Percentiles rank a stretch among this genome's conserved stretches.
These are phyloP conservation scores for Strix aluco DNA, from an alignment of 2,113 vertebrate species.

Conservation along the genomic window DNA sequence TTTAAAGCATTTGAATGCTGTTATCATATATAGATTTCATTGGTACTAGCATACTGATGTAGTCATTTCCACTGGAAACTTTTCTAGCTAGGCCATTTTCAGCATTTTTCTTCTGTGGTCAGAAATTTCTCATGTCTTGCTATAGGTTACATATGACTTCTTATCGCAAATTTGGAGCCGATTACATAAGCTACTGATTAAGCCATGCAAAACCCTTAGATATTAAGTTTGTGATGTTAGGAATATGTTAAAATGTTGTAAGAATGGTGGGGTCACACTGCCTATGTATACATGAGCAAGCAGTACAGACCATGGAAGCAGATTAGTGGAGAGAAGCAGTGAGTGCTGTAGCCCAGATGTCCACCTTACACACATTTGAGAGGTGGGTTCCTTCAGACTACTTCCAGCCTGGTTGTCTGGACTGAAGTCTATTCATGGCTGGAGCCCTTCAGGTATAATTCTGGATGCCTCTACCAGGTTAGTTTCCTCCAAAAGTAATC, in stretches of 20 bases:
- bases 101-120: not conserved
- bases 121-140: not conserved
- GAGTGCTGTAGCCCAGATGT: not conserved
- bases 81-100: not conserved
- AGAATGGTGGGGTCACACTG: not conserved
- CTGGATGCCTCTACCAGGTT: not conserved
- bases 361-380: not conserved
- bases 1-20: not conserved
- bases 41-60: not conserved
- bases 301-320: not conserved
- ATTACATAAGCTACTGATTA: not conserved
- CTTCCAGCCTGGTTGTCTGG: rapidly evolving
- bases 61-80: not conserved
- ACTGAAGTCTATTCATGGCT: not conserved
- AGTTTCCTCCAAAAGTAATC: not conserved
- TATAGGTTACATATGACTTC: not conserved
- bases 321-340: not conserved
- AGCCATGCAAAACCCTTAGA: not conserved
- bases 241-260: not conserved
- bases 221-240: not conserved
- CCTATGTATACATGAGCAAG: not conserved
- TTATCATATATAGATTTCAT: not conserved
- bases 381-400: not conserved
- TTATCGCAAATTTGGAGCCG: not conserved
- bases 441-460: not conserved